phyloP scores from a whole-genome alignment of 2,888 invertebrate genomes.

The Drosophila putrida region DNA sequence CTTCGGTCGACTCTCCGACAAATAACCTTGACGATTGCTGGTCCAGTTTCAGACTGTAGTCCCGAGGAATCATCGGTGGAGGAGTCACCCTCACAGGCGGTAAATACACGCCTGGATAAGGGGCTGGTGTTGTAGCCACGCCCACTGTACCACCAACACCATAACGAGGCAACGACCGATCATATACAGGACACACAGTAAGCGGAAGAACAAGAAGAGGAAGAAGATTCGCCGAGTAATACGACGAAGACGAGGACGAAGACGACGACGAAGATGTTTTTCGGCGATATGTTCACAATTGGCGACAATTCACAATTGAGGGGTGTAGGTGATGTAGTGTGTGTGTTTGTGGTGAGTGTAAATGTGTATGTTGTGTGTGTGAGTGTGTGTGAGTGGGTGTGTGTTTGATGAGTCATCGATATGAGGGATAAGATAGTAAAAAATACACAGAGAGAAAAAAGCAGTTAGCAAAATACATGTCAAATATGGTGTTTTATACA shows the following conservation, averaged over 20 bases:
- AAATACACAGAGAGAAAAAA: slow-evolving; percentile 74
- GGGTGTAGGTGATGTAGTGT: slow-evolving; percentile 34
- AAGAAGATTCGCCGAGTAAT: slow-evolving; percentile 15
- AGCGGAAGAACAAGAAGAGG: slow-evolving; percentile 48
- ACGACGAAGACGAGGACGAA: slow-evolving; percentile 28
- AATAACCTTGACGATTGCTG: slow-evolving; percentile 82
- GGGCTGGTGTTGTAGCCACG: slow-evolving; percentile 19
- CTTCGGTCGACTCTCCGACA: slow-evolving; percentile 84
- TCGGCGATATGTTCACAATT: slow-evolving; percentile 69
- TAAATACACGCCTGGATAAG: slow-evolving; percentile 44
- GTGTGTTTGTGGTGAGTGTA: slow-evolving; percentile 19
- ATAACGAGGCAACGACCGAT: slow-evolving; percentile 6
- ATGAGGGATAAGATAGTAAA: slow-evolving; percentile 67
- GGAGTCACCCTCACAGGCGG: slow-evolving; percentile 33
- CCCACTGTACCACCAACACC: slow-evolving; percentile 37
- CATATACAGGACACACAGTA: slow-evolving; percentile 35
- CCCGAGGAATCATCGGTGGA: slow-evolving; percentile 58
- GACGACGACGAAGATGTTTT: slow-evolving; percentile 28
- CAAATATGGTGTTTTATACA: slow-evolving; percentile 60
- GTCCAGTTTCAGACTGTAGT: slow-evolving; percentile 83
- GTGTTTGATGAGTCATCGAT: slow-evolving; percentile 36
- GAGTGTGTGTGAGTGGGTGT: slow-evolving; percentile 32
- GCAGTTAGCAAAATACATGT: slow-evolving; percentile 73
- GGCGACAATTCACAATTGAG: slow-evolving; percentile 70
- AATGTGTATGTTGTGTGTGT: slow-evolving; percentile 21